Evolutionary conservation across 2,797 vertebrate species (phyloP), one percentile per base, ranked within the genome.

Genomic region (Tadarida brasiliensis): DNA sequence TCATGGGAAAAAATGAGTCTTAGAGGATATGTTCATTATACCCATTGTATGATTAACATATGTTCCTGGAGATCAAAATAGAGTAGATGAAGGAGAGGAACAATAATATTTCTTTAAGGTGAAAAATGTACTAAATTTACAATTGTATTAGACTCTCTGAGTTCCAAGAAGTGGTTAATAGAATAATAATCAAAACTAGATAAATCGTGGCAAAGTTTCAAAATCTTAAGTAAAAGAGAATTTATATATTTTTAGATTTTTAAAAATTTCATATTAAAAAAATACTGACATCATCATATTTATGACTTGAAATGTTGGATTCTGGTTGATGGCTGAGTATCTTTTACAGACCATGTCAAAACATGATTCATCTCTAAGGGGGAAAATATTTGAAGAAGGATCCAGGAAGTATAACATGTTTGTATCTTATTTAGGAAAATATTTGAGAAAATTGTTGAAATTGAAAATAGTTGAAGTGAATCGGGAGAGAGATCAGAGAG

Each of bases 41-140:
- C 2, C 0, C 59, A 30, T 3, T 0, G 3, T 22, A 4, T 35
- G 49, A 86, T 26, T 39, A 61, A 14, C 2, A 7, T 67, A 28
- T 28, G n/a, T 68, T 47, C 9, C 33, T 11, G 47, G 59, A 61
- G 3, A 54, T 3, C 16, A 91, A 57, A 49, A n/a, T n/a, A 78
- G 2, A 71, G 14, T 7, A 30, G n/a, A 47, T 33, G 24, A 57
- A 80, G 33, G 35, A 74, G 17, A 76, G 2, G 24, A 56, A 35
- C 2, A 51, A 71, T 73, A 30, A 4, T 54, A 28, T n/a, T 87
- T 15, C 8, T 26, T 80, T 54, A 20, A 57, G 16, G 17, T 35
- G 16, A 92, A 35, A 16, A 35, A 56, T 61, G 59, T 20, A 39
- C 9, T 51, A 24, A 86, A 51, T 74, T 90, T 87, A 44, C 12